Base-by-base conservation (phyloP, 2,888 invertebrate species). In the Branchipolynoe longqiensis region DNA sequence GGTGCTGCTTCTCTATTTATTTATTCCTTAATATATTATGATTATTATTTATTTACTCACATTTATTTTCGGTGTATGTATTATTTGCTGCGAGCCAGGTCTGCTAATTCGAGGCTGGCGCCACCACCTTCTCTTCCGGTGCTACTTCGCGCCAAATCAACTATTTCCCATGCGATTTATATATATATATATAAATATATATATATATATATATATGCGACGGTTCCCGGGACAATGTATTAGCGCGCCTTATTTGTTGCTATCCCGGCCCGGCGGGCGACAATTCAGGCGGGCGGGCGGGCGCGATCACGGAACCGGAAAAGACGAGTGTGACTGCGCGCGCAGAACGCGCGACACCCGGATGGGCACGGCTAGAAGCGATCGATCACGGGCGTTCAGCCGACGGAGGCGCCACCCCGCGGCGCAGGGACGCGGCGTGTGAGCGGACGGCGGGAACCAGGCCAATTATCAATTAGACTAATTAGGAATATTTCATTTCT, bases 281-380 rank as follows among this genome's bases (percentile, higher is more conserved):
- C 48, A 48, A 8, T 48, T 8, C 48, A 8, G 8, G 8, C 48
- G 48, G 18, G 8, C 48, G 48, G 18, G n/a, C n/a, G n/a, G 25
- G 31, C 62, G 62, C 62, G 25, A n/a, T 38, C 69, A 69, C 69
- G 69, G 36, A 69, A 36, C 69, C 69, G 69, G 69, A 69, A 69
- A 69, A 33, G 69, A 69, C 69, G 69, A 69, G 33, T 69, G 69
- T 69, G 69, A 69, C 38, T 69, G 69, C 69, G 69, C 69, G 69
- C 69, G 69, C 69, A 69, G 69, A 69, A 69, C 69, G 69, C 38
- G 69, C 38, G 69, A 69, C 36, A 69, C 38, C 38, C 69, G 12
- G 18, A 22, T 38, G 36, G 38, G 62, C 62, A 56, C 56, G 56
- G 18, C 56, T 22, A 14, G 62, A 3, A 14, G 62, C 69, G 69